Percentiles rank a stretch among this genome's conserved stretches.
Evolutionary conservation across 1,140 invertebrate species (phyloP).

Genomic region (Babylonia areolata): DNA sequence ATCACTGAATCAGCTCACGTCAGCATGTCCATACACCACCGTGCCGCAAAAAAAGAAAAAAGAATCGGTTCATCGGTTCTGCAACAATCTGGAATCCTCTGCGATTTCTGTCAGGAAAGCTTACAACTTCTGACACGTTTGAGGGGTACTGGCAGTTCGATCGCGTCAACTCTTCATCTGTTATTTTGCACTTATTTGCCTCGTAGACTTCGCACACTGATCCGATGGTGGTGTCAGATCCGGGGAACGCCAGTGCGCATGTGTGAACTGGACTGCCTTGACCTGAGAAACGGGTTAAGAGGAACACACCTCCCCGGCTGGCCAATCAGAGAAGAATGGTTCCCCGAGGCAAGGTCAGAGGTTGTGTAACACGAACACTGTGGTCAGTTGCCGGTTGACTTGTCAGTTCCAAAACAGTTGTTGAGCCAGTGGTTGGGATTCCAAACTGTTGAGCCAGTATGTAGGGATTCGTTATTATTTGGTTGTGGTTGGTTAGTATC

Average conservation of each 20-base stretch:
- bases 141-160: background rate
- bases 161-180: constrained; percentile 1
- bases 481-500: too few species aligned
- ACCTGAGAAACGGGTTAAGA: background rate
- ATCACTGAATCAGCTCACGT: constrained; percentile 20
- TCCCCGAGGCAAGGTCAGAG: background rate
- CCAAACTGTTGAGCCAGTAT: too few species aligned
- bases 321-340: background rate
- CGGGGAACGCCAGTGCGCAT: constrained; percentile 4
- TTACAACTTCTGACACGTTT: background rate
- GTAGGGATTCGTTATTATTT: too few species aligned
- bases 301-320: constrained; percentile 15
- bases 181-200: background rate
- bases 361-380: background rate
- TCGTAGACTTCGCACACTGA: background rate
- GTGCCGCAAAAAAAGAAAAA: background rate
- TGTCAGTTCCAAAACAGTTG: too few species aligned
- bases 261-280: background rate
- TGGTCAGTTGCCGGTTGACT: too few species aligned
- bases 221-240: background rate
- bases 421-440: too few species aligned
- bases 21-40: background rate
- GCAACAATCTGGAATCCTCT: background rate
- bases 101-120: background rate
- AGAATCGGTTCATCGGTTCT: background rate